Evolutionary conservation across 2,888 invertebrate species (phyloP).

Genomic region (Xestia sexstrigata): DNA sequence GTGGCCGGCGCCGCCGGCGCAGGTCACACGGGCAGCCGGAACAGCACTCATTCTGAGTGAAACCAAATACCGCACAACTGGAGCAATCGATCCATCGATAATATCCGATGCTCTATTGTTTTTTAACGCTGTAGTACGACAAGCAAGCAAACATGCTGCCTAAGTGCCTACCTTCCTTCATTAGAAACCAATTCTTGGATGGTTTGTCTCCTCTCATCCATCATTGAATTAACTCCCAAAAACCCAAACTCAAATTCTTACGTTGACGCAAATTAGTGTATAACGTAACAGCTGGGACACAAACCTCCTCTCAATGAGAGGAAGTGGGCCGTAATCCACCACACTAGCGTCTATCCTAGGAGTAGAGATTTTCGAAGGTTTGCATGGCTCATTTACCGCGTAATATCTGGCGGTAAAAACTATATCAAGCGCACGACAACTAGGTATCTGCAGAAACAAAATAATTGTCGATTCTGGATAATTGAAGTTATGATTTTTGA

Average conservation of each 20-base stretch:
- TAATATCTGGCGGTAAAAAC: background rate
- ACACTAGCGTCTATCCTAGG: background rate
- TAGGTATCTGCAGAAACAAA: background rate
- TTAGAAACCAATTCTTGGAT: background rate
- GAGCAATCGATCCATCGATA: conserved; percentile 6
- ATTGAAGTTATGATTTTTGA: background rate
- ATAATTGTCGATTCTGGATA: background rate
- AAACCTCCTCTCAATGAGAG: too few relatives aligned
- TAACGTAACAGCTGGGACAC: too few relatives aligned
- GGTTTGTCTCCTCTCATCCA: background rate
- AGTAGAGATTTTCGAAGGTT: background rate
- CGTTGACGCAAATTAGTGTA: too few relatives aligned
- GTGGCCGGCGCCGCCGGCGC: background rate
- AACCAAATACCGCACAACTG: conserved; percentile 30
- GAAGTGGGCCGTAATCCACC: background rate
- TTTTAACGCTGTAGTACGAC: conserved; percentile 8
- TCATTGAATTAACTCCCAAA: background rate
- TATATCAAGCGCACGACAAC: background rate
- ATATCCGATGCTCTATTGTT: conserved; percentile 26
- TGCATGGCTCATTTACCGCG: background rate
- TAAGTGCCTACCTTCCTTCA: background rate
- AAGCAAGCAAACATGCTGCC: background rate
- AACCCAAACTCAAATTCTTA: too few relatives aligned
- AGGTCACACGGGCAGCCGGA: background rate
- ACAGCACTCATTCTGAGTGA: conserved; percentile 4